Percentiles rank a stretch among this genome's conserved stretches.
Conservation (phyloP, 2,888 invertebrate genomes). For the Drosophila colorata region DNA sequence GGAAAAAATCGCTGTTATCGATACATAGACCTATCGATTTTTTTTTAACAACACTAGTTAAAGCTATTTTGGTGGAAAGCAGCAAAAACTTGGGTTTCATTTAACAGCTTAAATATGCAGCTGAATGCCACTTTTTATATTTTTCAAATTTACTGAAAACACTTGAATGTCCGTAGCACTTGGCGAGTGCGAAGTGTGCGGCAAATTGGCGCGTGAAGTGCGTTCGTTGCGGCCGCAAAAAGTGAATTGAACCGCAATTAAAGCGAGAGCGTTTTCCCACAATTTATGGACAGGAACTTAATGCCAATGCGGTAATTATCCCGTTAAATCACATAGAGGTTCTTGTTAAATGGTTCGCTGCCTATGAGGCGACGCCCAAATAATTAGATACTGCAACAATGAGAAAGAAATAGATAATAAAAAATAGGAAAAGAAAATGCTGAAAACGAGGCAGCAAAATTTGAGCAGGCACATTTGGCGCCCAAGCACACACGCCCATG, state of each 20-base stretch:
- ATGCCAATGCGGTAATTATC: constrained; percentile 46
- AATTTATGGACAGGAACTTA: constrained; percentile 61
- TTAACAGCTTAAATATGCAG: background rate
- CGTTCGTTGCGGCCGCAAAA: constrained; percentile 6
- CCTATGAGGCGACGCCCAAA: constrained; percentile 45
- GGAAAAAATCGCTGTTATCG: too few relatives aligned
- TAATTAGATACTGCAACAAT: constrained; percentile 47
- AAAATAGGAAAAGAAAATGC: constrained; percentile 28
- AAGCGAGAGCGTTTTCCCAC: constrained; percentile 45
- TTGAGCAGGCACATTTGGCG: constrained; percentile 49
- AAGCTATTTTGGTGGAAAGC: too few relatives aligned
- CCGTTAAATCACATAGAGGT: constrained; percentile 4
- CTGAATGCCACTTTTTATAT: background rate
- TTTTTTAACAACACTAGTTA: too few relatives aligned
- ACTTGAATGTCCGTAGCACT: constrained; percentile 15
- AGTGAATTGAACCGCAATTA: constrained; percentile 52
- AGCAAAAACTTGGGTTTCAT: background rate
- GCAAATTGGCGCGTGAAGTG: constrained; percentile 34
- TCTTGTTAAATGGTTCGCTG: constrained; percentile 32
- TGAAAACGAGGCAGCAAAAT: constrained; percentile 43
- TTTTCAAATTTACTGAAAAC: constrained; percentile 2
- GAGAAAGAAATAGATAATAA: constrained; percentile 16
- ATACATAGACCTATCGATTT: too few relatives aligned
- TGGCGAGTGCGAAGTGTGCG: constrained; percentile 21
- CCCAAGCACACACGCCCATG: constrained; percentile 11